Evolutionary conservation across 2,797 vertebrate species (phyloP), one percentile per base, ranked within the genome.

Genomic region (Sebastes cheni): DNA sequence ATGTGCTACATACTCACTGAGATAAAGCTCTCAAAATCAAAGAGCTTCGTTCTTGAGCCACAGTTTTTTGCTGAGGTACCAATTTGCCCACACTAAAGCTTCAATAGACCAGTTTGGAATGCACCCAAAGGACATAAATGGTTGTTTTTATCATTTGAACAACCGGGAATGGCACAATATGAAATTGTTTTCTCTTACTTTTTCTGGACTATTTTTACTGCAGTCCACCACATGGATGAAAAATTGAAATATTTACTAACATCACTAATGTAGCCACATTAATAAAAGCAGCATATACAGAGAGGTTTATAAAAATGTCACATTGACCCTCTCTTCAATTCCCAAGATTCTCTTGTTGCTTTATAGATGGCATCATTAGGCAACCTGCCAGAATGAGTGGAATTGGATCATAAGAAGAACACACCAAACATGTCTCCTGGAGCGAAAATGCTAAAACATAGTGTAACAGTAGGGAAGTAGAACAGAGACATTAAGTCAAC

Each of bases 81-180:
- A 80, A 74, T 81, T 81, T 79, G 30, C 65, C 64, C 66, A 55
- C 66, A 81, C 67, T 72, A 77, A 75, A 65, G 68, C 79, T 81
- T 72, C 70, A 75, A 46, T 61, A 36, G 34, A 78, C 18, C 70
- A 69, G 46, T 77, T 73, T 82, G 81, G 73, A 83, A 79, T 50
- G 56, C 60, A 71, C 75, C 78, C 78, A 79, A 68, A 61, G n/a
- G 36, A 71, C 23, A 75, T 58, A 69, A 75, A 82, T 59, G 14
- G 67, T 54, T 67, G 46, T 85, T 79, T 13, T 60, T 72, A 50
- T 79, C 76, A 80, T 80, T 42, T 79, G 30, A 77, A 78, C 39
- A 88, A 77, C 67, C 59, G 12, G 30, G 6, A 32, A 76, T 42
- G 16, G 62, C 52, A 73, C 55, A 67, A 72, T 67, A 81, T 66